Conservation (phyloP, 2,888 invertebrate species). For the Agonopterix subpropinquella region DNA sequence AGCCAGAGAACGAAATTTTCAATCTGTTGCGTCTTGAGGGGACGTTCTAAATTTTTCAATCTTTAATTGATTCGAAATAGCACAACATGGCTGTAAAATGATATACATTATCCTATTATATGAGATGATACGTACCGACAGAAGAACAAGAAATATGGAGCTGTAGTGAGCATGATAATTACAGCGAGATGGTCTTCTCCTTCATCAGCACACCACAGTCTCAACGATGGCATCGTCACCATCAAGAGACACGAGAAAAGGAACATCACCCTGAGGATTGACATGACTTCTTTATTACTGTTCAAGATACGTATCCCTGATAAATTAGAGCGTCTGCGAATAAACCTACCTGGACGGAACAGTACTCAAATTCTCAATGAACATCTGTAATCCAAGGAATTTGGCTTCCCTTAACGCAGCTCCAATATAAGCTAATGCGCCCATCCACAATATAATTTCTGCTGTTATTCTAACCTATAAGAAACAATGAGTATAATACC, state of each 20-base stretch:
- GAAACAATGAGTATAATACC: background rate
- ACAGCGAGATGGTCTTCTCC: conserved; percentile 95
- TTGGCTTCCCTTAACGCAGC: conserved; percentile 91
- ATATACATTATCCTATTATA: too few relatives aligned
- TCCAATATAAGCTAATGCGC: conserved; percentile 88
- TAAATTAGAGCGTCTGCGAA: too few relatives aligned
- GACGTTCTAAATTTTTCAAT: too few relatives aligned
- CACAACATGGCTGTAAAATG: too few relatives aligned
- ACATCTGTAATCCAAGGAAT: conserved; percentile 95
- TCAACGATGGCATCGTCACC: conserved; percentile 87
- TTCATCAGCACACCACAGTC: conserved; percentile 89
- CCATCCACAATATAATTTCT: conserved; percentile 87
- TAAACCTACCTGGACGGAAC: conserved; percentile 57
- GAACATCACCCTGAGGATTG: conserved; percentile 86
- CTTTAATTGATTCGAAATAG: too few relatives aligned
- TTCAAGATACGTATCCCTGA: too few relatives aligned
- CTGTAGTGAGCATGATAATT: conserved; percentile 95
- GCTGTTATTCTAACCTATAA: conserved; percentile 81
- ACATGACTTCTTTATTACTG: too few relatives aligned
- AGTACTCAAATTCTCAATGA: conserved; percentile 93
- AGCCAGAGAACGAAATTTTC: too few relatives aligned
- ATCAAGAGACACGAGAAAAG: conserved; percentile 93
- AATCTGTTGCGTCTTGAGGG: too few relatives aligned
- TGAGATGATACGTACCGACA: conserved; percentile 80
- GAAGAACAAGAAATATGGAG: conserved; percentile 98